Evolutionary conservation across 2,113 vertebrate species (phyloP).

Genomic region (Dendrocopos noguchii): DNA sequence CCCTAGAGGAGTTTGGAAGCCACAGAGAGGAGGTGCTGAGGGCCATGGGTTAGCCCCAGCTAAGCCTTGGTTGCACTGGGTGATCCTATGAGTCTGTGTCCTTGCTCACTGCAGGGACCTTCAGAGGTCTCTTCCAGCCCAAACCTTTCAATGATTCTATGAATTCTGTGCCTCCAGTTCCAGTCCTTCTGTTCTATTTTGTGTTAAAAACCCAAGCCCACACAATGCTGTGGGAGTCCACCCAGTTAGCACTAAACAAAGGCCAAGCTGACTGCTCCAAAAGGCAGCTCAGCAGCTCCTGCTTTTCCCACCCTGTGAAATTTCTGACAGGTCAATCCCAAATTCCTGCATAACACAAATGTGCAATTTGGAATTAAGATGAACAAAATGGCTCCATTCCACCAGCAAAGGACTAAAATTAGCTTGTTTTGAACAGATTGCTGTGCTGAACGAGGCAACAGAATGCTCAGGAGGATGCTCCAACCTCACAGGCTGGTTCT

Average conservation of each 20-base stretch:
- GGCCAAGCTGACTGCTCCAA: background rate
- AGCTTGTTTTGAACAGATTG: conserved; percentile 29
- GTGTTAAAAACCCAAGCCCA: background rate
- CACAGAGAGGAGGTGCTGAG: background rate
- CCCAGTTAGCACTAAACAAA: background rate
- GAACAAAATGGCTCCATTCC: background rate
- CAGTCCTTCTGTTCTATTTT: rapidly evolving
- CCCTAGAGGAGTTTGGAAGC: no score
- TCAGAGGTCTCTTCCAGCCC: background rate
- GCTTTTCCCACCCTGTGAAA: background rate
- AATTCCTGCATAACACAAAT: background rate
- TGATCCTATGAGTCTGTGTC: no score
- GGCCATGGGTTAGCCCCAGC: no score
- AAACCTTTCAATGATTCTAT: background rate
- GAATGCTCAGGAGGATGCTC: background rate
- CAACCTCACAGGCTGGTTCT: conserved; percentile 6
- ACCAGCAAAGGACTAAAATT: background rate
- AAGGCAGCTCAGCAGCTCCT: rapidly evolving
- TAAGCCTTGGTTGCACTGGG: no score
- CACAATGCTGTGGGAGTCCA: background rate
- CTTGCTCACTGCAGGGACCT: background rate
- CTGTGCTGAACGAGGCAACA: background rate
- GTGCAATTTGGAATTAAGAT: background rate
- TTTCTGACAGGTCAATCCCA: background rate
- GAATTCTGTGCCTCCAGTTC: background rate